Evolutionary conservation across 2,113 vertebrate genomes (phyloP).

Genomic region (Dunckerocampus dactyliophorus): DNA sequence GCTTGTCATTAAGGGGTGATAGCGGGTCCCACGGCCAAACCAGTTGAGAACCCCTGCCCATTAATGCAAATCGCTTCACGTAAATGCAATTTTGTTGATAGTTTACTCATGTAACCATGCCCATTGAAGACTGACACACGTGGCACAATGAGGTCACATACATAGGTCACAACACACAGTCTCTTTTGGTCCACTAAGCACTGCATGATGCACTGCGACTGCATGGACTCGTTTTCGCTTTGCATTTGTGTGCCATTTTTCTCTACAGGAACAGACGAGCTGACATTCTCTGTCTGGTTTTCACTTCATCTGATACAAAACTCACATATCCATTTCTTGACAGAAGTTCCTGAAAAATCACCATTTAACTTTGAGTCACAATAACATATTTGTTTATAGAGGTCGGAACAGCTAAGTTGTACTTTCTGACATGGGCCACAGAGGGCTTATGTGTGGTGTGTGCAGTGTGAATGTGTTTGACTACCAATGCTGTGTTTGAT

Average conservation of each 20-base stretch:
- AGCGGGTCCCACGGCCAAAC: too few species aligned
- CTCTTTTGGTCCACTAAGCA: constrained; percentile 12
- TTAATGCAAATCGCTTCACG: too few species aligned
- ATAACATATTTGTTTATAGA: constrained; percentile 8
- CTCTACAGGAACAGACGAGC: constrained; percentile 23
- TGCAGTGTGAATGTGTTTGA: constrained; percentile 6
- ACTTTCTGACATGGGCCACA: constrained; percentile 15
- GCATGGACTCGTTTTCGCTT: constrained; percentile 37
- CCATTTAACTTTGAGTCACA: constrained; percentile 7
- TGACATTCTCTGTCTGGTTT: constrained; percentile 15
- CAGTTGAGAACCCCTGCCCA: too few species aligned
- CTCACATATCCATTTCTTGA: constrained; percentile 15
- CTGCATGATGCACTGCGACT: constrained; percentile 28
- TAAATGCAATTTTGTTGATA: too few species aligned
- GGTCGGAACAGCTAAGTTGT: constrained; percentile 20
- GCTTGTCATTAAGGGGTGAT: too few species aligned
- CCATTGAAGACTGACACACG: not conserved
- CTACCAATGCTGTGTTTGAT: constrained; percentile 6
- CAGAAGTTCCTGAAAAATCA: constrained; percentile 27
- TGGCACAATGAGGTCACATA: not conserved
- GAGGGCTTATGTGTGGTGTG: constrained; percentile 18
- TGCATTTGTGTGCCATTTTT: constrained; percentile 8
- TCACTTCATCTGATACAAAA: constrained; percentile 13
- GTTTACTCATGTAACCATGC: not conserved
- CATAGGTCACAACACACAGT: not conserved